These are phyloP conservation scores for Sternarchorhynchus goeldii DNA, from an alignment of 2,797 vertebrate genomes.

Conservation along the genomic window DNA sequence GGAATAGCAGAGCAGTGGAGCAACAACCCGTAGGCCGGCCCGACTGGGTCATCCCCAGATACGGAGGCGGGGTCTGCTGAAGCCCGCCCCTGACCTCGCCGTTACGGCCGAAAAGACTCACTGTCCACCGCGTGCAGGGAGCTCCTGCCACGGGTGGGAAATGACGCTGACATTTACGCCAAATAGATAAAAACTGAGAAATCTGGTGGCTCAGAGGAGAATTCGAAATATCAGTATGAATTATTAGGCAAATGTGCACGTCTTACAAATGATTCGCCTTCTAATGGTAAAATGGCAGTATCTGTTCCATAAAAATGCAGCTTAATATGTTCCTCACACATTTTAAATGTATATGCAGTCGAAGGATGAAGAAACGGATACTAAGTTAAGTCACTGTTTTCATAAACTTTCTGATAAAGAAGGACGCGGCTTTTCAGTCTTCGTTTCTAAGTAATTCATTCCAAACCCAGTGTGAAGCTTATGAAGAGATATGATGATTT, in stretches of 20 bases:
- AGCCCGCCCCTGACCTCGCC: conserved; percentile 49
- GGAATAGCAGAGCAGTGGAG: conserved; percentile 21
- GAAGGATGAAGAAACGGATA: background rate
- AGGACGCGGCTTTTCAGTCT: background rate
- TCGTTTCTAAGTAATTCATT: background rate
- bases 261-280: background rate
- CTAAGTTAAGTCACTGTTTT: background rate
- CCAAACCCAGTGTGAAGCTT: background rate
- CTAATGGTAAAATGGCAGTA: background rate
- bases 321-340: background rate
- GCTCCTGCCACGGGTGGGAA: conserved; percentile 45
- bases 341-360: background rate
- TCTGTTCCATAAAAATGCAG: background rate
- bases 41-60: conserved; percentile 36
- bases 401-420: conserved; percentile 7
- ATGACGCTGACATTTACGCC: conserved; percentile 22
- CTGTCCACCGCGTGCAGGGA: conserved; percentile 37
- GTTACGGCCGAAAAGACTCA: conserved; percentile 52
- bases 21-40: conserved; percentile 40
- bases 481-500: background rate
- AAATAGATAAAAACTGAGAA: conserved; percentile 1
- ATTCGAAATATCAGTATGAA: background rate
- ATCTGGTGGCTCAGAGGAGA: background rate
- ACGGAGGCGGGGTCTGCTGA: conserved; percentile 39
- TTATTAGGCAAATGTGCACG: background rate